phyloP scores from a whole-genome alignment of 2,797 vertebrate genomes.

The Fundulus diaphanus region DNA sequence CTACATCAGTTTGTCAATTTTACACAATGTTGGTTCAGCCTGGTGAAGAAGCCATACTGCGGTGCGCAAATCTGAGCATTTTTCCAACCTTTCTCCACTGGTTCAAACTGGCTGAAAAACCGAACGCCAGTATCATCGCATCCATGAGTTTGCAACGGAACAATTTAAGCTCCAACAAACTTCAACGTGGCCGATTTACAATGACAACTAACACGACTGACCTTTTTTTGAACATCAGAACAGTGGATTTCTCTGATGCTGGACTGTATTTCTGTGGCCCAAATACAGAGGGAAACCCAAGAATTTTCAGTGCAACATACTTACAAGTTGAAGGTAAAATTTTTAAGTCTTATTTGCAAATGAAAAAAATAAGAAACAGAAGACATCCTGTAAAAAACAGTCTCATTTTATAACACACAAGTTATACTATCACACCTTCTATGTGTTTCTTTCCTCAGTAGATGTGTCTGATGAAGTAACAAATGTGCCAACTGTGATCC shows the following conservation, averaged over 20 bases:
- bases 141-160: neutral
- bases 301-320: neutral
- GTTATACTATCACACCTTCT: neutral
- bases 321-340: conserved; percentile 21
- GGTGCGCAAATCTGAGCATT: conserved; percentile 9
- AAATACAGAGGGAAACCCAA: accelerated
- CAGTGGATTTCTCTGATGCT: conserved; percentile 1
- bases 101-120: conserved; percentile 31
- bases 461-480: neutral
- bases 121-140: conserved; percentile 9
- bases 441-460: neutral
- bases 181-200: accelerated
- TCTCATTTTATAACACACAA: neutral
- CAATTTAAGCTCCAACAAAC: accelerated
- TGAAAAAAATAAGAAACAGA: neutral
- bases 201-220: conserved; percentile 6
- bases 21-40: neutral
- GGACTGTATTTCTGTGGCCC: conserved; percentile 20
- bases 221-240: conserved; percentile 19
- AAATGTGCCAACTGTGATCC: neutral
- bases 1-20: conserved; percentile 9
- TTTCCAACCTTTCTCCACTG: conserved; percentile 4
- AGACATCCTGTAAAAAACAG: neutral
- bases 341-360: neutral
- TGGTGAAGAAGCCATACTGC: conserved; percentile 33